These are phyloP conservation scores for Lottia scabra DNA, from an alignment of 2,888 invertebrate species.

Conservation along the genomic window DNA sequence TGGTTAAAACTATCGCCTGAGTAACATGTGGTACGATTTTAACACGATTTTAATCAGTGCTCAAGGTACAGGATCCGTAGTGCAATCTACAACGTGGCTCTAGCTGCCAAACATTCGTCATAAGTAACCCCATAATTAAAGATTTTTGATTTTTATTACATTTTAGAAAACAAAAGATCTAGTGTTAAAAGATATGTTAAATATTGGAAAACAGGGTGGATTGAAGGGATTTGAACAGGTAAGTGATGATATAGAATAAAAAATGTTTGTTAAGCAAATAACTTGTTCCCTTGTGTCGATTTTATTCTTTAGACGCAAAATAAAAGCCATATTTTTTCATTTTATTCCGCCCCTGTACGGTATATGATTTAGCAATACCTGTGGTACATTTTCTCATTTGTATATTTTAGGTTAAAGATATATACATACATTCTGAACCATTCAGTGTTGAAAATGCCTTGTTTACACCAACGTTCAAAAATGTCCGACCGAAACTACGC, in stretches of 20 bases:
- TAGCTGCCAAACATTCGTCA: no score
- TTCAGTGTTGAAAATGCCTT: slow-evolving; percentile 96
- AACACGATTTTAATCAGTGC: no score
- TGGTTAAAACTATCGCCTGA: no score
- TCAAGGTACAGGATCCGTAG: no score
- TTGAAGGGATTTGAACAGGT: slow-evolving; percentile 98
- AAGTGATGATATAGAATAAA: slow-evolving; percentile 26
- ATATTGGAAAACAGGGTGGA: slow-evolving; percentile 88
- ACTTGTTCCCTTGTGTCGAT: no score
- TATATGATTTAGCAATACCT: neutral
- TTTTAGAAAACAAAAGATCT: slow-evolving; percentile 84
- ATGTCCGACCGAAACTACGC: slow-evolving; percentile 80
- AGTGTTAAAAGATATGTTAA: slow-evolving; percentile 87
- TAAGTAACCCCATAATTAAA: no score
- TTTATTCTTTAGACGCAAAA: no score
- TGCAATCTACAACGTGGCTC: no score
- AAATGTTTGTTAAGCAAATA: no score
- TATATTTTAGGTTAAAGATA: slow-evolving; percentile 79
- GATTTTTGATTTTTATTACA: no score
- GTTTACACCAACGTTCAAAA: slow-evolving; percentile 94
- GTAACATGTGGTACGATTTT: no score
- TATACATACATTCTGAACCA: slow-evolving; percentile 92
- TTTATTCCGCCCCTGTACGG: neutral
- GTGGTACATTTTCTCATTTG: neutral
- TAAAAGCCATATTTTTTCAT: no score